A percentile compares a stretch with the other conserved stretches of the same genome.
These are phyloP conservation scores for Prunella himalayana DNA, from an alignment of 2,113 vertebrate species.

Conservation along the genomic window DNA sequence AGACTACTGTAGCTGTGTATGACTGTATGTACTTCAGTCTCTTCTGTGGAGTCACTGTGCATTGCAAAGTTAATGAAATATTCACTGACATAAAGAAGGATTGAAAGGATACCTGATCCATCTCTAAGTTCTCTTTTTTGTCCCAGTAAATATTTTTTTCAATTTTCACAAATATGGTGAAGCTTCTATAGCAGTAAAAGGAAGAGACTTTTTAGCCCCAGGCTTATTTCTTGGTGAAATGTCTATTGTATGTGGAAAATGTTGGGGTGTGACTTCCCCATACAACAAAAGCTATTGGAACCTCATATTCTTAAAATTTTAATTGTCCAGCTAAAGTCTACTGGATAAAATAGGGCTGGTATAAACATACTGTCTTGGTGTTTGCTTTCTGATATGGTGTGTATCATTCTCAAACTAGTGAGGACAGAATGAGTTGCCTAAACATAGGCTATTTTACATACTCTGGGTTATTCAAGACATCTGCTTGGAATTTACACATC, in stretches of 20 bases:
- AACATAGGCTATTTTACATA: background rate
- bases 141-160: background rate
- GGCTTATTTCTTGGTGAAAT: background rate
- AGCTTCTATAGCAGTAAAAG: background rate
- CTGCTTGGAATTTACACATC: slow-evolving; percentile 3
- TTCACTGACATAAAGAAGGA: background rate
- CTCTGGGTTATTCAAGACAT: background rate
- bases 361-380: background rate
- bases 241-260: background rate
- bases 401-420: background rate
- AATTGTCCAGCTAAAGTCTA: background rate
- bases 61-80: background rate
- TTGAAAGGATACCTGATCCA: accelerated
- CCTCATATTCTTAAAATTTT: background rate
- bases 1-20: background rate
- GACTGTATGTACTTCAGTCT: background rate
- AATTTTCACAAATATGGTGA: background rate
- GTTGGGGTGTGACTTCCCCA: background rate
- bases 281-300: background rate
- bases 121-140: background rate
- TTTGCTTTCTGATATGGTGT: background rate
- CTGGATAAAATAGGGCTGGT: background rate
- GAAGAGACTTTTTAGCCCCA: background rate
- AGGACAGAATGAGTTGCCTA: background rate
- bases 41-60: background rate